Base-by-base conservation (phyloP, 2,797 vertebrate species). In the Chloroceryle amazona region DNA sequence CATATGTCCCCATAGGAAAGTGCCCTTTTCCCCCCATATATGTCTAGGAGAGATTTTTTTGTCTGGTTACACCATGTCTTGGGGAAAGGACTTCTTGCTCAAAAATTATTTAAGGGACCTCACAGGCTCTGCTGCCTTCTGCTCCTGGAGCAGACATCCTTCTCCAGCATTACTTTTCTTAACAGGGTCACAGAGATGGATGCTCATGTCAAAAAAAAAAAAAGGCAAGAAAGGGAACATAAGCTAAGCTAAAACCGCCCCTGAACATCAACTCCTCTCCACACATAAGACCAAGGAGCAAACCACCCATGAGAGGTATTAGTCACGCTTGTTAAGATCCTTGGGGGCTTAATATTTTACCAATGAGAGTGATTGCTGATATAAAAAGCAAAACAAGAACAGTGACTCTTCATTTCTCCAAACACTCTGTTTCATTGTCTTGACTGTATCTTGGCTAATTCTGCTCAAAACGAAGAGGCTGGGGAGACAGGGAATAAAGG, bases 401-500 rank as follows among this genome's bases (percentile, higher is more conserved):
- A 0, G 51, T 33, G 78, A 70, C 22, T 73, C 21, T 75, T 82
- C 41, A 12, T 89, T 54, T 49, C 47, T 83, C 52, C 25, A 60
- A 84, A 42, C 10, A 62, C 65, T 95, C 23, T 51, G 3, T 62
- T 93, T 83, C 35, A 5, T 75, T 83, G 19, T 25, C 61, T 90
- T 89, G 62, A 28, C 33, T 47, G 22, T 55, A 75, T 75, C 75
- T 90, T 90, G 85, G 81, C 86, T 94, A 89, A 84, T 82, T 89
- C 52, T 74, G 31, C 60, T 89, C 65, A 29, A 65, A 84, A 93
- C 47, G 39, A 82, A 74, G 91, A 90, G 88, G 23, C 31, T 76
- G 44, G 71, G 82, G 82, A 95, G 49, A 63, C 28, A 57, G 73
- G 76, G 83, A 96, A 92, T 82, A 90, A 51, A 93, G 67, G 87